These are phyloP conservation scores for Strigamia maritima DNA, from an alignment of 2,888 invertebrate genomes.

Conservation along the genomic window DNA sequence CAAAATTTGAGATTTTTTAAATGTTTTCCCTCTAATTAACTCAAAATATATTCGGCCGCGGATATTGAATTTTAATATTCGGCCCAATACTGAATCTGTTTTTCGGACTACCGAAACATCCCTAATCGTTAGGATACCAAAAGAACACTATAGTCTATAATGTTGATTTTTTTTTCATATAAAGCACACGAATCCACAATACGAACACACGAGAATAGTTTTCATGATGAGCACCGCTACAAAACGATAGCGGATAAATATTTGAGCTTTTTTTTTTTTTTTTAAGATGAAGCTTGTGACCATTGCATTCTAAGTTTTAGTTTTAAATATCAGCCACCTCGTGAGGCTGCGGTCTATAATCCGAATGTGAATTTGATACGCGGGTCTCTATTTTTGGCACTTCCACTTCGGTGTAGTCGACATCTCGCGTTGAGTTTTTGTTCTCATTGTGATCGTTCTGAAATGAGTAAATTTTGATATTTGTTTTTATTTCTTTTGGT, in stretches of 20 bases:
- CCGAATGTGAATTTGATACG: background rate
- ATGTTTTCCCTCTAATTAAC: too few species aligned
- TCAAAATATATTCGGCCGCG: too few species aligned
- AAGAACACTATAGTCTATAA: too few species aligned
- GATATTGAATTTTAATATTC: too few species aligned
- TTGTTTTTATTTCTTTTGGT: constrained; percentile 3
- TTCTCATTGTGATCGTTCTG: constrained; percentile 38
- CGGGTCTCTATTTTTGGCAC: constrained; percentile 46
- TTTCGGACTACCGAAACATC: too few species aligned
- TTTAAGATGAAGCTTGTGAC: background rate
- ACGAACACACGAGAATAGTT: background rate
- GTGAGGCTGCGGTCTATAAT: constrained; percentile 44
- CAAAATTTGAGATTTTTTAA: too few species aligned
- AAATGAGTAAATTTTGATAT: constrained; percentile 28
- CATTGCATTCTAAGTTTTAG: background rate
- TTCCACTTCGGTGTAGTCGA: constrained; percentile 51
- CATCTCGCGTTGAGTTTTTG: constrained; percentile 45
- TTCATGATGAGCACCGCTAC: background rate
- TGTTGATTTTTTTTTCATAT: too few species aligned
- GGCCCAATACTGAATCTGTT: too few species aligned
- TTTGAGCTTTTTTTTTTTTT: background rate
- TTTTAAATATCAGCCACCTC: constrained; percentile 43
- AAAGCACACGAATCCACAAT: background rate
- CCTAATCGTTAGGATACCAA: too few species aligned
- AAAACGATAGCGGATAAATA: background rate